Evolutionary conservation across 2,113 vertebrate genomes (phyloP), one percentile per base, ranked within the genome.

Genomic region (Muntiacus muntjak): DNA sequence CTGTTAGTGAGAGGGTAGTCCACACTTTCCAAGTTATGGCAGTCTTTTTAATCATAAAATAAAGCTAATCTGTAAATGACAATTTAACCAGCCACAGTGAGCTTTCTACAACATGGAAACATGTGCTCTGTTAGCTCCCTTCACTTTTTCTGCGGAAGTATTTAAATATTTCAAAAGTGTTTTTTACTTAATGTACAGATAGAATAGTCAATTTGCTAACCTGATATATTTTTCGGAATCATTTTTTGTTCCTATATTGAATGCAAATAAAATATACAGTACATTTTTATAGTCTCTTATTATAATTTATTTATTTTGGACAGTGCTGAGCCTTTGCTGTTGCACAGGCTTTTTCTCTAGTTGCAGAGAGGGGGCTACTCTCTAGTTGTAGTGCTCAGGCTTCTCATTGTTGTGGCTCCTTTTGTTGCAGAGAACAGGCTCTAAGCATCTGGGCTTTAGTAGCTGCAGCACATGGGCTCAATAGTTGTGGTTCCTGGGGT

Each of bases 171-270:
- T 52, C 26, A 91, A 6, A 95, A 86, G 40, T 87, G 7, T 78
- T 83, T 90, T 33, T 82, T 88, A 47, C 45, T 6, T 33, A 74
- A 40, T 85, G 6, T 67, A 1, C 6, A 71, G 21, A 87, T 21
- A 57, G 19, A 97, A 93, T 47, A 14, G 6, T 57, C 2, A 88
- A 28, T 84, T 81, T 91, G 17, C 26, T 91, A 54, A 28, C 3
- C 4, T 36, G 33, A 10, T 52, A 17, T 26, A 40, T 84, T 79
- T 96, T 67, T 90, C 17, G n/a, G 16, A 94, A 43, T 36, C 76
- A 64, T n/a, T 91, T 97, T 14, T 92, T 92, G 19, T 91, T 93
- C 83, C 11, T 79, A 47, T 90, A 57, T 52, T 96, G 55, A 5
- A 54, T 82, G 7, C 1, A 76, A 92, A 81, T 83, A 57, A 83